These are phyloP conservation scores for Chrysemys picta DNA, from an alignment of 2,113 vertebrate genomes.

Conservation along the genomic window DNA sequence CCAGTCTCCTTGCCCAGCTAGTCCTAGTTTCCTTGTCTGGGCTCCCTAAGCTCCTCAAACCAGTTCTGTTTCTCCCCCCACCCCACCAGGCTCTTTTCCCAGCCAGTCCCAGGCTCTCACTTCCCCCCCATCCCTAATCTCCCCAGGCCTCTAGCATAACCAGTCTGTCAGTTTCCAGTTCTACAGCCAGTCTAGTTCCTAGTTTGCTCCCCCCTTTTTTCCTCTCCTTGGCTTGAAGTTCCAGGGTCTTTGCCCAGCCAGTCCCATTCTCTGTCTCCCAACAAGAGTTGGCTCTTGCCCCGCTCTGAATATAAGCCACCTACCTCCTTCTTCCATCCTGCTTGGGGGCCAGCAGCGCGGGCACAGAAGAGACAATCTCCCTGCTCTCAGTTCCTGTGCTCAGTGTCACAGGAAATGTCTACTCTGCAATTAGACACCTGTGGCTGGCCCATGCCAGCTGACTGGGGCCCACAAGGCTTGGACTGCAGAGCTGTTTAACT, in stretches of 20 bases:
- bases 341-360: no score
- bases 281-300: no score
- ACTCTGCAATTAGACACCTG: no score
- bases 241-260: neutral
- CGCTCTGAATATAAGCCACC: neutral
- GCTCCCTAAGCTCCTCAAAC: neutral
- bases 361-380: no score
- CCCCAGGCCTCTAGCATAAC: neutral
- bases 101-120: fast-evolving
- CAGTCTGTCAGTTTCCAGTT: neutral
- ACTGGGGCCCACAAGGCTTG: no score
- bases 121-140: neutral
- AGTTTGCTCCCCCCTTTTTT: neutral
- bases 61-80: fast-evolving
- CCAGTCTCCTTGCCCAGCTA: neutral
- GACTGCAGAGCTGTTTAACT: no score
- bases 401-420: no score
- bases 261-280: neutral
- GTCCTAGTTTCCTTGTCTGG: neutral
- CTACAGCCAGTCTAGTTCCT: neutral
- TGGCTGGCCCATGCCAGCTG: no score
- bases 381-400: no score
- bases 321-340: neutral
- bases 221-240: neutral
- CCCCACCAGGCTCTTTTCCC: neutral